Evolutionary conservation across 2,113 vertebrate species (phyloP), one percentile per base, ranked within the genome.

Genomic region (Amphilophus citrinellus): DNA sequence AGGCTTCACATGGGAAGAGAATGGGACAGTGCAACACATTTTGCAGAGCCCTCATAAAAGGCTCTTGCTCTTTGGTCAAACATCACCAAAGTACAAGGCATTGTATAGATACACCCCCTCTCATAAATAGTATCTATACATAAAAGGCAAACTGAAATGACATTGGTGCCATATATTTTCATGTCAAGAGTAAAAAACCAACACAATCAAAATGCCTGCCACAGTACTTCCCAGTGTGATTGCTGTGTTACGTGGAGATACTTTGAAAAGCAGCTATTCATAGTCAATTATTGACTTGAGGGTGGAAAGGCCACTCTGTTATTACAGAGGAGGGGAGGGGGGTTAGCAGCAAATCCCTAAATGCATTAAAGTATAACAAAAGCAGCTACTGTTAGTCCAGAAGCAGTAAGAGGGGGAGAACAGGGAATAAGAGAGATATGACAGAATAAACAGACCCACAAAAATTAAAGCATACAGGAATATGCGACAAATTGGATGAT

Each of bases 31-130:
- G 91, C 90, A 92, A 92, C 47, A 92, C 85, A 82, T 79, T 87
- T 90, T 89, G 90, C 90, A 87, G 88, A 93, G 87, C 85, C 91
- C 89, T 82, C 0, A 7, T 73, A 62, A 90, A 86, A 92, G 88
- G 89, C 90, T 92, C 87, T 87, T 93, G 91, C 81, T 94, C 94
- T 95, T 95, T 95, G 94, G 90, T 92, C 85, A 90, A 89, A 85
- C 44, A 39, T 92, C 89, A 93, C 88, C 91, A 91, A 92, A 92
- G 89, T 90, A 92, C 91, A 93, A 93, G 91, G 91, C 93, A 88
- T 88, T 77, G 90, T 87, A 86, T 79, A 93, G 83, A 88, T 76
- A 89, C 83, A 39, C 37, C 37, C 37, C 13, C 68, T 81, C 58
- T 86, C 1, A 77, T 30, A 76, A 89, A 92, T 62, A 80, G 83